phyloP scores from a whole-genome alignment of 2,113 vertebrate genomes.

The Dicerorhinus sumatrensis region DNA sequence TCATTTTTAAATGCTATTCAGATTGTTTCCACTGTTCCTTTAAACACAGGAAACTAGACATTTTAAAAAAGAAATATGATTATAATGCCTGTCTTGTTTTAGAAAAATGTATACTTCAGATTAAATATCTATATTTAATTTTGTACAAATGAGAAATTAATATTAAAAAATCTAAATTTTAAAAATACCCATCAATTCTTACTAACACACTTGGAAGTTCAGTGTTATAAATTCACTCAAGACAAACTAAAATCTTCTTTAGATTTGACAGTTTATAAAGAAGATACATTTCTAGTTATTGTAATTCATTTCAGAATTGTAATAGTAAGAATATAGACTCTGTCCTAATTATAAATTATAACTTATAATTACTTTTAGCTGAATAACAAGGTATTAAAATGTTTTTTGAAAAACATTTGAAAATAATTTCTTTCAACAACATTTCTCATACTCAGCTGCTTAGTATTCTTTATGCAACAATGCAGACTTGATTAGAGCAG shows the following conservation, averaged over 20 bases:
- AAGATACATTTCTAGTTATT: slow-evolving; percentile 18
- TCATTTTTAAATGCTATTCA: neutral
- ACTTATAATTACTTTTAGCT: slow-evolving; percentile 77
- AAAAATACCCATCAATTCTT: neutral
- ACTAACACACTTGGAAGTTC: neutral
- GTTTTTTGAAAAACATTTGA: slow-evolving; percentile 75
- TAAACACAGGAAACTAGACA: neutral
- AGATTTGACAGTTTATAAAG: neutral
- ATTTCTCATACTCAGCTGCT: slow-evolving; percentile 77
- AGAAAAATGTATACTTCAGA: neutral
- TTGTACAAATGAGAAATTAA: neutral
- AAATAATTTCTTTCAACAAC: slow-evolving; percentile 74
- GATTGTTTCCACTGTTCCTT: neutral
- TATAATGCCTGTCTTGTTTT: neutral
- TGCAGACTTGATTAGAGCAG: slow-evolving; percentile 85
- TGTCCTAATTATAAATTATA: slow-evolving; percentile 75
- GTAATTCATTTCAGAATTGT: slow-evolving; percentile 56
- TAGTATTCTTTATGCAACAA: slow-evolving; percentile 86
- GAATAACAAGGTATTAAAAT: slow-evolving; percentile 77
- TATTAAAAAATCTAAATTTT: neutral
- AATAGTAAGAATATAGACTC: slow-evolving; percentile 60
- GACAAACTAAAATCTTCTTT: slow-evolving; percentile 1
- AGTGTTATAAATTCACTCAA: neutral
- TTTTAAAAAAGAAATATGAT: slow-evolving; percentile 49
- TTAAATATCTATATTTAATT: neutral